Evolutionary conservation across 2,113 vertebrate genomes (phyloP).

Genomic region (Gobius niger): DNA sequence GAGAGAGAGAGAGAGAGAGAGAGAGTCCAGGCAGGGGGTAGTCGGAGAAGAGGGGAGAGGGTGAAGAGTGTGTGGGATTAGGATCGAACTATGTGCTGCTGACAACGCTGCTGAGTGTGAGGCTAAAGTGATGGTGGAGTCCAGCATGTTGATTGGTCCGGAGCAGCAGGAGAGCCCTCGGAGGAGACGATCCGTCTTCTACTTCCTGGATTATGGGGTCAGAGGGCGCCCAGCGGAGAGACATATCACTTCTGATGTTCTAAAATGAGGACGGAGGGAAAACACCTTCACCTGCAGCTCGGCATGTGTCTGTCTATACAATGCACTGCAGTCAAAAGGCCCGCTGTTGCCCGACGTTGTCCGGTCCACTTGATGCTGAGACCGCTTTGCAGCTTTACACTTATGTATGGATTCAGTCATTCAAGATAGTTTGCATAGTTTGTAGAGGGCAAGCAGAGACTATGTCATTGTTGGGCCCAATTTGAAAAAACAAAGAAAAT

Average conservation of each 20-base stretch:
- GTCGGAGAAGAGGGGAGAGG: slow-evolving; percentile 16
- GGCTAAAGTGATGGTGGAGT: slow-evolving; percentile 57
- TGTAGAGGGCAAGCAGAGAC: too few relatives aligned
- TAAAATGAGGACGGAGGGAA: slow-evolving; percentile 37
- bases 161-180: slow-evolving; percentile 32
- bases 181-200: slow-evolving; percentile 45
- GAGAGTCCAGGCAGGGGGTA: slow-evolving; percentile 14
- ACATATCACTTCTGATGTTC: slow-evolving; percentile 34
- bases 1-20: too few relatives aligned
- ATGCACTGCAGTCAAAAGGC: not conserved
- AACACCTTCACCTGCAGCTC: slow-evolving; percentile 1
- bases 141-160: slow-evolving; percentile 56
- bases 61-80: slow-evolving; percentile 40
- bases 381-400: too few relatives aligned
- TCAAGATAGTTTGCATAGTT: too few relatives aligned
- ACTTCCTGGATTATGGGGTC: slow-evolving; percentile 44
- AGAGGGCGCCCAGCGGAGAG: slow-evolving; percentile 44
- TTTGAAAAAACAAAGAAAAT: too few relatives aligned
- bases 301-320: not conserved
- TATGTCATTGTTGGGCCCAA: too few relatives aligned
- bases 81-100: slow-evolving; percentile 48
- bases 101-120: slow-evolving; percentile 41
- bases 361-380: too few relatives aligned
- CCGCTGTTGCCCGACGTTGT: not conserved
- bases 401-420: too few relatives aligned